Percentiles rank a stretch among this genome's conserved stretches.
phyloP scores from a whole-genome alignment of 2,888 invertebrate species.

The Danaus chrysippus region DNA sequence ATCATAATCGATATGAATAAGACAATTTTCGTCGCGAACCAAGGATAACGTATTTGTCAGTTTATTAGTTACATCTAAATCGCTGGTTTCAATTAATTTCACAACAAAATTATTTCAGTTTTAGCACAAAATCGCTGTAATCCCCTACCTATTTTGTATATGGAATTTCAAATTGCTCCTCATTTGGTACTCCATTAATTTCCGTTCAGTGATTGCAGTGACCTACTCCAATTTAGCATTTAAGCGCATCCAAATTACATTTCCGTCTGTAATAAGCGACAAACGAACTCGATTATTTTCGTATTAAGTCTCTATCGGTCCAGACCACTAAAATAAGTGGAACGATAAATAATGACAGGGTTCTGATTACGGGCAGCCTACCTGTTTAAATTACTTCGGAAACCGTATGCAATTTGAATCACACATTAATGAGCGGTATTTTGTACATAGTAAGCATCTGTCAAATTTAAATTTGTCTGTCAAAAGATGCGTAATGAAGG shows the following conservation, averaged over 20 bases:
- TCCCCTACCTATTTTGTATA: constrained; percentile 29
- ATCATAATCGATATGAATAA: no score
- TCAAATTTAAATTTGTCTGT: constrained; percentile 1
- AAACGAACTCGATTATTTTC: constrained; percentile 72
- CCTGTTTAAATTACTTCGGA: constrained; percentile 31
- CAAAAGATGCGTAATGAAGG: no score
- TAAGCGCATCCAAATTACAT: constrained; percentile 48
- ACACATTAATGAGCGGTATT: constrained; percentile 11
- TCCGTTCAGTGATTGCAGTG: constrained; percentile 34
- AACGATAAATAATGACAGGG: constrained; percentile 66
- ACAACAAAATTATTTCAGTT: no score
- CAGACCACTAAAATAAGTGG: constrained; percentile 55
- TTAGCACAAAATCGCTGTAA: constrained; percentile 18
- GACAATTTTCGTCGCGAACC: no score
- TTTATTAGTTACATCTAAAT: no score
- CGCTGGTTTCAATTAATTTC: no score
- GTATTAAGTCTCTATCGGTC: constrained; percentile 67
- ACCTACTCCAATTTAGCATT: constrained; percentile 40
- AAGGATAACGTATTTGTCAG: no score
- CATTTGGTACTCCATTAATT: constrained; percentile 33
- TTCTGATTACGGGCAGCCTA: constrained; percentile 31
- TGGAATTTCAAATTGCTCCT: constrained; percentile 31
- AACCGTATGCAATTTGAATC: constrained; percentile 24
- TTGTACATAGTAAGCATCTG: neutral
- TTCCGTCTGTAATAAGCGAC: constrained; percentile 57